A percentile compares a stretch with the other conserved stretches of the same genome.
Conservation (phyloP, 2,888 invertebrate species). For the Acanthosepion lycidas region DNA sequence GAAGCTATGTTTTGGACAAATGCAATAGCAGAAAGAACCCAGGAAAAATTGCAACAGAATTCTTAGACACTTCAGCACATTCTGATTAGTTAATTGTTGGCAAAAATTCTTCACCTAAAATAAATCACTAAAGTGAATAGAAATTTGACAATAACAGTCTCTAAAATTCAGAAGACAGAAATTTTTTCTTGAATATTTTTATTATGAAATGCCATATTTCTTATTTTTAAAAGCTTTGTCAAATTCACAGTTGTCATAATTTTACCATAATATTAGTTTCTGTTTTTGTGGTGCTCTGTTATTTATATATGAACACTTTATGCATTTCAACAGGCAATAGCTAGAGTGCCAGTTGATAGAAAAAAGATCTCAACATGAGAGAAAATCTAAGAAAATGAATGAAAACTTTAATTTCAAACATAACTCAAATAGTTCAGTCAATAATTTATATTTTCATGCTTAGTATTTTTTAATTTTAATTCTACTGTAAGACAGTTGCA, state of each 20-base stretch:
- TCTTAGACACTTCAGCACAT: neutral
- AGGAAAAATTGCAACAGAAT: neutral
- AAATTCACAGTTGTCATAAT: neutral
- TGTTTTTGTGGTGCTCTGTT: too few species aligned
- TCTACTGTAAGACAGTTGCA: too few species aligned
- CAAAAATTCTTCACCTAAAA: neutral
- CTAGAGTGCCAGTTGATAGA: too few species aligned
- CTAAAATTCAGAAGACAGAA: neutral
- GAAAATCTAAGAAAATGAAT: too few species aligned
- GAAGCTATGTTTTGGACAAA: constrained; percentile 8
- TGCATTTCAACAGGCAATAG: too few species aligned
- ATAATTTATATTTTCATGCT: too few species aligned
- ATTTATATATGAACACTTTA: too few species aligned
- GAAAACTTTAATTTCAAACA: too few species aligned
- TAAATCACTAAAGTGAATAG: constrained; percentile 33
- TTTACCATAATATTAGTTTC: neutral
- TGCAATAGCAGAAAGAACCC: neutral
- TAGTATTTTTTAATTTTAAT: too few species aligned
- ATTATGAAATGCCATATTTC: neutral
- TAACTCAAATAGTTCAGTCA: too few species aligned
- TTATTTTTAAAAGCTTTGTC: neutral
- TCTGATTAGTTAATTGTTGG: constrained; percentile 33
- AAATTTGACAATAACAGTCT: neutral
- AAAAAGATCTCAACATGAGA: too few species aligned
- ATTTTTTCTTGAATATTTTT: neutral